phyloP scores from a whole-genome alignment of 2,797 vertebrate genomes.

The Neopelma chrysocephalum region DNA sequence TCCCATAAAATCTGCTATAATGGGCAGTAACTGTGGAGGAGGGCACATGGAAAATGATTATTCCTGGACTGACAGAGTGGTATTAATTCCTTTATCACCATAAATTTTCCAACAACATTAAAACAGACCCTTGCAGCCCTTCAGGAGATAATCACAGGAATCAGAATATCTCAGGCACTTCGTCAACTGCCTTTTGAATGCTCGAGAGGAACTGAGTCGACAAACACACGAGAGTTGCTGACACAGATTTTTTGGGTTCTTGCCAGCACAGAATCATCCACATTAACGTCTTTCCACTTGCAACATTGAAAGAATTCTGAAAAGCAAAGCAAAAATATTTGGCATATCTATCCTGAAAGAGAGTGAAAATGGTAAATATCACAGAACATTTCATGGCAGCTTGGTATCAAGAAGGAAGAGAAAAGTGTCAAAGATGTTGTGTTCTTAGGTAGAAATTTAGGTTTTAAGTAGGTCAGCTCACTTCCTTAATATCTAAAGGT shows the following conservation, averaged over 20 bases:
- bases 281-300: background rate
- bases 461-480: background rate
- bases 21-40: background rate
- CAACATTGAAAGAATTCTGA: constrained; percentile 28
- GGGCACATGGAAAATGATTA: background rate
- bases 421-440: background rate
- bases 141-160: background rate
- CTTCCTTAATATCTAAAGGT: background rate
- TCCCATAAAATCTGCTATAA: background rate
- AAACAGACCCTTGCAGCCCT: background rate
- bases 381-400: background rate
- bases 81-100: background rate
- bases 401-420: background rate
- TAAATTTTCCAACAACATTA: background rate
- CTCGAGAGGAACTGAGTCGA: constrained; percentile 11
- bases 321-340: background rate
- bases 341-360: background rate
- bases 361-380: background rate
- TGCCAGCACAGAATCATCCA: constrained; percentile 8
- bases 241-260: constrained; percentile 6
- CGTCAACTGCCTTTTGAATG: constrained; percentile 27
- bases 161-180: background rate
- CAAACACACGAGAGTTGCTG: constrained; percentile 16
- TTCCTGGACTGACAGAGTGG: background rate
- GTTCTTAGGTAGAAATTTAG: background rate